Evolutionary conservation across 2,888 invertebrate species (phyloP), one percentile per base, ranked within the genome.

Genomic region (Opisthograptis luteolata): DNA sequence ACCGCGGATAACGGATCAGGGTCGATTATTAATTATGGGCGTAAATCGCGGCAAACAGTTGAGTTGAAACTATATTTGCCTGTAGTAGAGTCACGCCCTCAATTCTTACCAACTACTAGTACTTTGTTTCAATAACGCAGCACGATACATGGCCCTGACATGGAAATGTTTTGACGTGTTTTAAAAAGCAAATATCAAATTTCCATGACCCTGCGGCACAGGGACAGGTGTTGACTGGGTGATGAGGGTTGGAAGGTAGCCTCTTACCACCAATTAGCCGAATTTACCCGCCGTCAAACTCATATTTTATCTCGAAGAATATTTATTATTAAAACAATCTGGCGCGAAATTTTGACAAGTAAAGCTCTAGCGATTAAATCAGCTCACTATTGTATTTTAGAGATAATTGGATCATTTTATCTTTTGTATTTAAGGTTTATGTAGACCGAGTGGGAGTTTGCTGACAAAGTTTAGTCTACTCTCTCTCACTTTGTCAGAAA

Each of bases 141-240:
- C 25, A 25, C 37, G 31, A 43, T 37, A 48, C 34, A 28, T 48
- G 47, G 42, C 15, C 39, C 36, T 49, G 65, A 69, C 67, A 62
- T 70, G 62, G 53, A 71, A 25, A 68, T 73, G 66, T 79, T 80
- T 74, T 73, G 74, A 79, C 73, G 58, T 72, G 72, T 72, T 72
- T 67, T 62, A 73, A 75, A 70, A 64, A 39, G 42, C 35, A 56
- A 58, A 64, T 69, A 69, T 71, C 64, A 73, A 69, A 74, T 68
- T 69, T 64, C 69, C 58, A 58, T 45, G 60, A 45, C 43, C 61
- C 49, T 31, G 59, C 52, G 62, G 61, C 55, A 51, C 41, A 32
- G 35, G 56, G 70, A 70, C 78, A 77, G 79, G 77, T 81, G 81
- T 68, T 72, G 76, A 79, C 67, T 62, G 48, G 57, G 66, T 81